Evolutionary conservation across 2,797 vertebrate species (phyloP).

Genomic region (Enteromius paludinosus): DNA sequence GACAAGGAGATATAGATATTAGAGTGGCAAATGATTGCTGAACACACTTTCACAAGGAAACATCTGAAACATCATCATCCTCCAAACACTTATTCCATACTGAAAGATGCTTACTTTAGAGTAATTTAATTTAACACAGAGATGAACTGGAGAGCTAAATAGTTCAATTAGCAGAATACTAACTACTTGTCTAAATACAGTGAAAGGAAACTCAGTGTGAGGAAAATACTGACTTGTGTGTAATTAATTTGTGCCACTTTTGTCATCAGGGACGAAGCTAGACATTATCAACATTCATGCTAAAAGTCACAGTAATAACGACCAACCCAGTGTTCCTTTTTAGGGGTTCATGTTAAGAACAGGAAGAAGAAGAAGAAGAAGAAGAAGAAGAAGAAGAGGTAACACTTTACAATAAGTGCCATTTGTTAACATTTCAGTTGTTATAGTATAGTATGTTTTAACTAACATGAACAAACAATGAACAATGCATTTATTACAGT

Average conservation of each 20-base stretch:
- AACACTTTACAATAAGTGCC: too few relatives aligned
- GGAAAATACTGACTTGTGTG: not conserved
- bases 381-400: too few relatives aligned
- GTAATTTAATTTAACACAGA: not conserved
- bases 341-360: not conserved
- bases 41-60: not conserved
- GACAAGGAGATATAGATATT: not conserved
- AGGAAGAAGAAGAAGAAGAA: too few relatives aligned
- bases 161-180: not conserved
- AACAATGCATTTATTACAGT: too few relatives aligned
- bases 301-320: not conserved
- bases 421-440: too few relatives aligned
- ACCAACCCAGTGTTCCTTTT: not conserved
- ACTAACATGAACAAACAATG: too few relatives aligned
- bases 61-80: not conserved
- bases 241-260: not conserved
- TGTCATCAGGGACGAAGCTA: not conserved
- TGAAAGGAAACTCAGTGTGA: not conserved
- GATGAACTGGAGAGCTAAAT: not conserved
- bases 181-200: not conserved
- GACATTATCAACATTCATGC: not conserved
- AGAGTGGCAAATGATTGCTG: constrained; percentile 59
- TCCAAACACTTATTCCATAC: not conserved
- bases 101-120: not conserved
- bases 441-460: too few relatives aligned